Percentiles rank a stretch among this genome's conserved stretches.
phyloP scores from a whole-genome alignment of 2,797 vertebrate species.

The Spea hammondii region DNA sequence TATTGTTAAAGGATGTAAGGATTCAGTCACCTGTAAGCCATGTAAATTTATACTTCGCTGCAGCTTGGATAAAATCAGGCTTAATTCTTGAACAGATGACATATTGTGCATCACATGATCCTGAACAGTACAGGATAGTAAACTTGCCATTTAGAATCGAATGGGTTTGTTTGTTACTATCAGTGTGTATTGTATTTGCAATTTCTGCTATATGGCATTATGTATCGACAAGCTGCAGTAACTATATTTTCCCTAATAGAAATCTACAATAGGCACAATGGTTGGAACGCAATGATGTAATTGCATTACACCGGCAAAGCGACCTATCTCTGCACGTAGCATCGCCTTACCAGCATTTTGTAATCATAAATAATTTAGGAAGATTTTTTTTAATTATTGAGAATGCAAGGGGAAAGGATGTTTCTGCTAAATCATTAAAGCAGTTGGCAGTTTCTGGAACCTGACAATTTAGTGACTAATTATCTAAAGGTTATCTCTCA shows the following conservation, averaged over 20 bases:
- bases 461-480: constrained; percentile 42
- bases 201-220: constrained; percentile 5
- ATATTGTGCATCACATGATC: too few species aligned
- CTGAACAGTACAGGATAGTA: too few species aligned
- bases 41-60: too few species aligned
- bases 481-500: constrained; percentile 46
- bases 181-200: background rate
- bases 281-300: constrained; percentile 41
- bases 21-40: too few species aligned
- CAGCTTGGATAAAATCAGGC: too few species aligned
- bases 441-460: constrained; percentile 37
- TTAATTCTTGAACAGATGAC: too few species aligned
- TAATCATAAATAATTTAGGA: constrained; percentile 49
- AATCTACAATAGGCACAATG: constrained; percentile 38
- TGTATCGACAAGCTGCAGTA: background rate
- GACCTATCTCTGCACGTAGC: constrained; percentile 35
- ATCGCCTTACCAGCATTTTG: constrained; percentile 45
- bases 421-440: constrained; percentile 36
- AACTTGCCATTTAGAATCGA: too few species aligned
- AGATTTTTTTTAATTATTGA: constrained; percentile 20
- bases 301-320: constrained; percentile 38
- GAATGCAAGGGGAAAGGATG: constrained; percentile 23
- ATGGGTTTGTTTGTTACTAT: background rate
- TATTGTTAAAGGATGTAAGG: too few species aligned
- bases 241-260: constrained; percentile 20